Evolutionary conservation across 2,888 invertebrate species (phyloP), one percentile per base, ranked within the genome.

Genomic region (Cynaeus angustus): DNA sequence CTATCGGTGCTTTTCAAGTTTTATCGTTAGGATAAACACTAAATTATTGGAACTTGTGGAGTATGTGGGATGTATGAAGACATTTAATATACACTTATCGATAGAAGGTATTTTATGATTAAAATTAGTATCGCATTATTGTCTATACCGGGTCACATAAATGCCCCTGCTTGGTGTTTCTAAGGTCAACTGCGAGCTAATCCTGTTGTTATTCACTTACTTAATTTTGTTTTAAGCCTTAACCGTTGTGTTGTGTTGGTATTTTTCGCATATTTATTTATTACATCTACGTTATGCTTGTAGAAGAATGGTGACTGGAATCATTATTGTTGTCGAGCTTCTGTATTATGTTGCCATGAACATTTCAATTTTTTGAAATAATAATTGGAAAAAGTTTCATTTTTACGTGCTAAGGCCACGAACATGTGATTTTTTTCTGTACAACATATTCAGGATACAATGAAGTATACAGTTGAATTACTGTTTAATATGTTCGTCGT

Each of bases 401-500:
- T n/a, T n/a, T n/a, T n/a, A 3, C 21, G 21, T 21, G 4, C 21
- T 4, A 4, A 21, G 21, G 21, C 4, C 4, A 21, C 21, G 21
- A 21, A 21, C 21, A 21, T 4, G 21, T n/a, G n/a, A n/a, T 3
- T 21, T 21, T 21, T 21, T 21, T 21, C 21, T 21, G 45, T 9
- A 10, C 1, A 14, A 45, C 45, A 16, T n/a, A 46, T 33, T 33
- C 33, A 33, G 33, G 33, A 6, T n/a, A n/a, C 33, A 33, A 43
- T 14, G 21, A 21, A n/a, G 10, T 9, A n/a, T 33, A 33, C 33
- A 33, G 33, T 26, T 52, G 50, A 52, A 62, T 65, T 55, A 43
- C 45, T 55, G 45, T 52, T 59, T 58, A 59, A 59, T 41, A 59
- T 33, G 53, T 65, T 65, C 53, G 58, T 66, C 45, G 55, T 55